phyloP scores from a whole-genome alignment of 1,140 invertebrate species.

The Cotesia glomerata region DNA sequence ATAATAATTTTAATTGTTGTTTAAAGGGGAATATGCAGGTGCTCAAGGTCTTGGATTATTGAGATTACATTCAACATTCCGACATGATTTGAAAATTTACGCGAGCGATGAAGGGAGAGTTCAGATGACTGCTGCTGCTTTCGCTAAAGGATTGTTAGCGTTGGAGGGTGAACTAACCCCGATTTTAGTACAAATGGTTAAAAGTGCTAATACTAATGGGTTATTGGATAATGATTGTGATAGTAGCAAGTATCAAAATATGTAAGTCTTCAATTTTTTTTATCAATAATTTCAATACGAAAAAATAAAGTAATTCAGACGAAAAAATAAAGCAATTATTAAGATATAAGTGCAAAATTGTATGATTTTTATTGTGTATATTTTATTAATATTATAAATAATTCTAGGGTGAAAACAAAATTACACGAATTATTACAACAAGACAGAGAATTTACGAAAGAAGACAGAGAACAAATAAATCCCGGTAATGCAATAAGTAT shows the following conservation, averaged over 20 bases:
- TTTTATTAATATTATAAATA: conserved; percentile 2
- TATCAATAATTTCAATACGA: too few species aligned
- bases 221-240: conserved; percentile 97
- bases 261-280: conserved; percentile 69
- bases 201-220: conserved; percentile 98
- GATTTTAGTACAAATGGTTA: conserved; percentile 99
- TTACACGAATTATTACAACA: conserved; percentile 93
- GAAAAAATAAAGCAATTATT: too few species aligned
- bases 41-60: conserved; percentile 91
- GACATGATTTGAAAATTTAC: conserved; percentile 99
- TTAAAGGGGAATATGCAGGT: conserved; percentile 81
- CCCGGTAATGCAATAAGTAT: conserved; percentile 88
- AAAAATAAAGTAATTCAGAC: too few species aligned
- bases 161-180: conserved; percentile 98
- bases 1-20: conserved; percentile 3
- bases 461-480: conserved; percentile 88
- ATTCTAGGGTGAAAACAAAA: conserved; percentile 87
- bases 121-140: conserved; percentile 99
- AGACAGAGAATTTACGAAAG: conserved; percentile 85
- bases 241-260: conserved; percentile 93
- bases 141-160: conserved; percentile 96
- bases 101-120: conserved; percentile 98
- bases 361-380: too few species aligned
- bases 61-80: conserved; percentile 95
- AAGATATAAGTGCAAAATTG: too few species aligned